phyloP scores from a whole-genome alignment of 2,113 vertebrate genomes.

The Entomyzon cyanotis region DNA sequence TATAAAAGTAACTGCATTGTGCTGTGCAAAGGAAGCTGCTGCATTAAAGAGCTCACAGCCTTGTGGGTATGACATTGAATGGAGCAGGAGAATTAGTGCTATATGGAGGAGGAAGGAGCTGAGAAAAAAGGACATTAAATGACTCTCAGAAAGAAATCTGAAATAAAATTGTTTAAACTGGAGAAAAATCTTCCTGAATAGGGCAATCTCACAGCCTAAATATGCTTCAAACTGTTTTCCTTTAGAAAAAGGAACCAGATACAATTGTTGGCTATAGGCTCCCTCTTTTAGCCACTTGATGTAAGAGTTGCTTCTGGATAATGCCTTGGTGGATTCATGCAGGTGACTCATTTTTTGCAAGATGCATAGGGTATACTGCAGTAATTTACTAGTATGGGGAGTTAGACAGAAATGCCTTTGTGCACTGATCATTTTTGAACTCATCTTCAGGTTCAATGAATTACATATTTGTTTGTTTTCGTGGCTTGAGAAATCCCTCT shows the following conservation, averaged over 20 bases:
- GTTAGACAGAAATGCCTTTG: neutral
- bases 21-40: neutral
- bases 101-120: neutral
- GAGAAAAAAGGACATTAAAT: neutral
- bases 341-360: neutral
- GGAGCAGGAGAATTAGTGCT: neutral
- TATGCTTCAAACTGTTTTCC: neutral
- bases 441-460: slow-evolving; percentile 50
- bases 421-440: slow-evolving; percentile 18
- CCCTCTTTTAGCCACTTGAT: neutral
- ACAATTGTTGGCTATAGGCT: neutral
- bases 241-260: neutral
- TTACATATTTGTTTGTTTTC: slow-evolving; percentile 63
- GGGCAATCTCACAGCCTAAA: neutral
- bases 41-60: neutral
- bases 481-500: slow-evolving; percentile 41
- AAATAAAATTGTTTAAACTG: neutral
- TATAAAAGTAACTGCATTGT: neutral
- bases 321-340: neutral
- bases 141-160: neutral
- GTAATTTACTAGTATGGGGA: neutral
- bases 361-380: neutral
- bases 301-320: neutral
- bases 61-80: neutral
- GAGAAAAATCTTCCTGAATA: neutral